A percentile compares a stretch with the other conserved stretches of the same genome.
Evolutionary conservation across 2,888 invertebrate species (phyloP).

Genomic region (Pandemis cinnamomeana): DNA sequence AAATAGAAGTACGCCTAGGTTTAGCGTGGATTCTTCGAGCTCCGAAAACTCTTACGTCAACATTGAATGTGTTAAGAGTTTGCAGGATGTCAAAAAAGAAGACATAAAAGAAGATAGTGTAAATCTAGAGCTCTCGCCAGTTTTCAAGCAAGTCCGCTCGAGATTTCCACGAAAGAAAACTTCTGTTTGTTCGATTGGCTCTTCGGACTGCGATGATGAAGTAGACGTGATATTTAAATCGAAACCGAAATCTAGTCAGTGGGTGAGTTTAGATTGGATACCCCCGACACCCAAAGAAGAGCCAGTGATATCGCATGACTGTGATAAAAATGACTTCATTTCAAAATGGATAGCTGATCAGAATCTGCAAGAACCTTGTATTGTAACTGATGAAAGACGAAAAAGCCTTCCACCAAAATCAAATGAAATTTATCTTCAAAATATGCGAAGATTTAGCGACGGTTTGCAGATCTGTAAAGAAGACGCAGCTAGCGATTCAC

Average conservation of each 20-base stretch:
- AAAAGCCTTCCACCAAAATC: conserved; percentile 81
- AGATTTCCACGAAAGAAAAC: conserved; percentile 80
- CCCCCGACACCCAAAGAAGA: conserved; percentile 80
- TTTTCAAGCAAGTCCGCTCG: conserved; percentile 71
- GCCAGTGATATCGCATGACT: conserved; percentile 80
- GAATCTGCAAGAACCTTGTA: conserved; percentile 74
- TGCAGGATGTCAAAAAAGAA: conserved; percentile 81
- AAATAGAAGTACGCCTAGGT: conserved; percentile 75
- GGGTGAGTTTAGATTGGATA: conserved; percentile 84
- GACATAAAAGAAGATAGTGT: conserved; percentile 64
- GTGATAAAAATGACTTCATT: conserved; percentile 84
- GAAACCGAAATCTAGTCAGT: conserved; percentile 84
- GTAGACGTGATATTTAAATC: conserved; percentile 84
- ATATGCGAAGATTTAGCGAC: conserved; percentile 81
- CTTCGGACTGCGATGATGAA: conserved; percentile 82
- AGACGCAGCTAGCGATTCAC: conserved; percentile 81
- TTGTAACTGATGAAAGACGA: conserved; percentile 77
- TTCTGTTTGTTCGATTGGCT: conserved; percentile 82
- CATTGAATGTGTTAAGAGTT: conserved; percentile 82
- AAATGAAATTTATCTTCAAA: conserved; percentile 80
- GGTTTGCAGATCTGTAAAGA: conserved; percentile 81
- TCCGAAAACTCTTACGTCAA: conserved; percentile 85
- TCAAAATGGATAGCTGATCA: conserved; percentile 83
- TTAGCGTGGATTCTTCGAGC: conserved; percentile 83
- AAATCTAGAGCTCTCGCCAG: conserved; percentile 67